These are phyloP conservation scores for Poeciliopsis occidentalis DNA, from an alignment of 2,113 vertebrate species.

Conservation along the genomic window DNA sequence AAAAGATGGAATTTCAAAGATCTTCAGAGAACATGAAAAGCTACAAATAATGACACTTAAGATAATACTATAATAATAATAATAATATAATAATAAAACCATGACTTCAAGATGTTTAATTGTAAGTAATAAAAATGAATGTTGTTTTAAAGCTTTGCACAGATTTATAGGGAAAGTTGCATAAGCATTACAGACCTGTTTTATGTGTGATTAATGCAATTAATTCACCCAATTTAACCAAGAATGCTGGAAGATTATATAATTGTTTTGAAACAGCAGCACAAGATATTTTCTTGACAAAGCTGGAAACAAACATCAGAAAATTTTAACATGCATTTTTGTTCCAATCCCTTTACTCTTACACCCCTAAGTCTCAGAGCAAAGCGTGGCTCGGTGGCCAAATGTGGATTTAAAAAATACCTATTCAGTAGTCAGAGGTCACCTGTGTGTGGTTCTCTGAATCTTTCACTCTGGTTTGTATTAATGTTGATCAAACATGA, in stretches of 20 bases:
- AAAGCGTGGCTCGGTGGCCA: too few species aligned
- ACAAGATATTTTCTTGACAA: neutral
- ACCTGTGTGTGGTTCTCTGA: too few species aligned
- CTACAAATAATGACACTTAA: neutral
- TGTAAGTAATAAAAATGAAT: neutral
- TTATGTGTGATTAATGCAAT: neutral
- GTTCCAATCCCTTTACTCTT: neutral
- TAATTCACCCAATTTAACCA: neutral
- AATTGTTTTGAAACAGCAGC: conserved; percentile 4
- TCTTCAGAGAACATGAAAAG: too few species aligned
- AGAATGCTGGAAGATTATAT: neutral
- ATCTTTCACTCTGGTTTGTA: too few species aligned
- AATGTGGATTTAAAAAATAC: too few species aligned
- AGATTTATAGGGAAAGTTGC: neutral
- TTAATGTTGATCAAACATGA: too few species aligned
- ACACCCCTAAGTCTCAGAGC: neutral
- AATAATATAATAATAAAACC: too few species aligned
- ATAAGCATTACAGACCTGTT: neutral
- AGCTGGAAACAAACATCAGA: neutral
- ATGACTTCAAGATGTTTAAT: neutral
- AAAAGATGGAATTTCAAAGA: neutral
- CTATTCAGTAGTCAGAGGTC: too few species aligned
- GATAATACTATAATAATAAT: too few species aligned
- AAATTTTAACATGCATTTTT: neutral
- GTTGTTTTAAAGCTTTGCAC: neutral